A percentile compares a stretch with the other conserved stretches of the same genome.
These are phyloP conservation scores for Electrona antarctica DNA, from an alignment of 2,113 vertebrate genomes.

Conservation along the genomic window DNA sequence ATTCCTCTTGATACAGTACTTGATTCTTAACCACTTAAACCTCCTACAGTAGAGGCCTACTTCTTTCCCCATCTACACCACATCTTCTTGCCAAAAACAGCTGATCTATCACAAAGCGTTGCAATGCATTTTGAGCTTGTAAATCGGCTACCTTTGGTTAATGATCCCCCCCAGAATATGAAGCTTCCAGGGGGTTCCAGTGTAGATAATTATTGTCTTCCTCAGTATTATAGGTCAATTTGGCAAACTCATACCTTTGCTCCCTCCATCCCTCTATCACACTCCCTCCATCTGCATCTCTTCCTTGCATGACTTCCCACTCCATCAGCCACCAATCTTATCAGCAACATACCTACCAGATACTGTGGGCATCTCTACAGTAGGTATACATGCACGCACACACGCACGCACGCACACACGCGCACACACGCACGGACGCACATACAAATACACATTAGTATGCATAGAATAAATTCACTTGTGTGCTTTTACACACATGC, in stretches of 20 bases:
- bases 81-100: too few relatives aligned
- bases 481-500: background rate
- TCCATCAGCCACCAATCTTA: slow-evolving; percentile 45
- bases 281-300: slow-evolving; percentile 6
- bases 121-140: too few relatives aligned
- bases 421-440: background rate
- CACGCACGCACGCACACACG: background rate
- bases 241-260: background rate
- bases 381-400: background rate
- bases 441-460: background rate
- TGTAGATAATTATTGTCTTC: too few relatives aligned
- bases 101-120: too few relatives aligned
- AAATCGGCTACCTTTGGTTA: too few relatives aligned
- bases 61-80: background rate
- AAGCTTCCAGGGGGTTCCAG: too few relatives aligned
- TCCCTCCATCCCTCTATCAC: background rate
- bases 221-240: too few relatives aligned
- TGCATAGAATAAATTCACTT: background rate
- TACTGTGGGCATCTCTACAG: background rate
- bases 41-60: too few relatives aligned
- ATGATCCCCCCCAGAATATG: too few relatives aligned
- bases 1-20: too few relatives aligned
- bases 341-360: slow-evolving; percentile 39
- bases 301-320: slow-evolving; percentile 12
- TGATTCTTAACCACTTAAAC: too few relatives aligned